Evolutionary conservation across 2,113 vertebrate genomes (phyloP), one percentile per base, ranked within the genome.

Genomic region (Nerophis ophidion): DNA sequence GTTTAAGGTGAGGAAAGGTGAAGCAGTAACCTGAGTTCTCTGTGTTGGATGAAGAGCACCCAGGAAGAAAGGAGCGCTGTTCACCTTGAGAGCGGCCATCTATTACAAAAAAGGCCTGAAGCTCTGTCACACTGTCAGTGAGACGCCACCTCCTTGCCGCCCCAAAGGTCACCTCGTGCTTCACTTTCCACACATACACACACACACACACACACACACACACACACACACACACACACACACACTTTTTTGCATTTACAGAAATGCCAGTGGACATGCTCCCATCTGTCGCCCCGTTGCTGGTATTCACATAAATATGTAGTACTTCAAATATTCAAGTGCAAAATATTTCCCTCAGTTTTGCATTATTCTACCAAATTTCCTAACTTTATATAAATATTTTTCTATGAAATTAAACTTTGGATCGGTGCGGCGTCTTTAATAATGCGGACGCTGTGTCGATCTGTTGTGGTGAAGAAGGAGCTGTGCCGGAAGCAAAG

Each of bases 21-120:
- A 52, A 13, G 13, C 19, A 19, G n/a, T 9, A 50, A 72, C 70
- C 72, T 77, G 68, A 68, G 75, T 76, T 70, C 68, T 44, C 40
- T 44, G 60, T 33, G 46, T 64, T 69, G 75, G 76, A 84, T 62
- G 73, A 80, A 62, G 61, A 56, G 60, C 64, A 26, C 26, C 26
- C 26, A 26, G 26, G 26, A 57, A 50, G 62, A 54, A 72, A 77
- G 73, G 69, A 72, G 76, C 71, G 77, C 81, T 81, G 78, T 86
- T 89, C 85, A 89, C 89, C 89, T 89, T 91, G 89, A 90, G 82
- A 81, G 83, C 80, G 86, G 83, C 87, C 89, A 91, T 91, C 89
- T 84, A 89, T 91, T 90, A 90, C 87, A 81, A 79, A 56, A 56
- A 60, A 70, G 81, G 79, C 75, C 80, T 84, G 76, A 86, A 83